Evolutionary conservation across 2,113 vertebrate genomes (phyloP), one percentile per base, ranked within the genome.

Genomic region (Brachypteracias leptosomus): DNA sequence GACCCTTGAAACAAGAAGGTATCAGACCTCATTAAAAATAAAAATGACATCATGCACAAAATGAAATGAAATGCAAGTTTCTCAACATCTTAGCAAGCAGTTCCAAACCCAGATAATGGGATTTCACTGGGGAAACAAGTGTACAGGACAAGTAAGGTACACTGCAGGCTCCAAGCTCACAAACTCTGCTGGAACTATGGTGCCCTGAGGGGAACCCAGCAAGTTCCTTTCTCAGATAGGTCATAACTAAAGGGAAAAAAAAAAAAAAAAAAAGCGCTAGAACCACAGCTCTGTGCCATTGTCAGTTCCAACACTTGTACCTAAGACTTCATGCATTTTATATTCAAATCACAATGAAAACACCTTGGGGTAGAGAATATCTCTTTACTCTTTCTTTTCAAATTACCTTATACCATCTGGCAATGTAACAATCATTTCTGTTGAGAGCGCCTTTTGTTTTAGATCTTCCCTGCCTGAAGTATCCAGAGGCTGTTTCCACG

Each of bases 331-430:
- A 79, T 0, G 1, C 9, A 46, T 74, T 82, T 85, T 62, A 31
- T 70, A 90, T 70, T 76, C 71, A 83, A 89, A 94, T 79, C 20
- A 38, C 51, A 96, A 24, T n/a, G 35, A 89, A 94, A 85, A 62
- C 67, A 91, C 66, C 85, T 70, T 85, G 54, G 73, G 77, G 49
- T 65, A 89, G 21, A 55, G 55, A 85, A 75, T 33, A 7, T 13
- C 42, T 67, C 25, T 58, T 71, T 61, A 44, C 35, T 81, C 33
- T 77, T 81, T 84, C 76, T 71, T 81, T 79, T 73, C 68, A 40
- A 87, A 90, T 72, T 89, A 95, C 44, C 31, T 85, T 90, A 85
- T 76, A 90, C 67, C 54, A 96, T 89, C 70, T 93, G 78, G 70
- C 85, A 95, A 61, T 2, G 49, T 40, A 83, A 89, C 74, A 40